Base-by-base conservation (phyloP, 2,113 vertebrate genomes). In the Corynorhinus townsendii region DNA sequence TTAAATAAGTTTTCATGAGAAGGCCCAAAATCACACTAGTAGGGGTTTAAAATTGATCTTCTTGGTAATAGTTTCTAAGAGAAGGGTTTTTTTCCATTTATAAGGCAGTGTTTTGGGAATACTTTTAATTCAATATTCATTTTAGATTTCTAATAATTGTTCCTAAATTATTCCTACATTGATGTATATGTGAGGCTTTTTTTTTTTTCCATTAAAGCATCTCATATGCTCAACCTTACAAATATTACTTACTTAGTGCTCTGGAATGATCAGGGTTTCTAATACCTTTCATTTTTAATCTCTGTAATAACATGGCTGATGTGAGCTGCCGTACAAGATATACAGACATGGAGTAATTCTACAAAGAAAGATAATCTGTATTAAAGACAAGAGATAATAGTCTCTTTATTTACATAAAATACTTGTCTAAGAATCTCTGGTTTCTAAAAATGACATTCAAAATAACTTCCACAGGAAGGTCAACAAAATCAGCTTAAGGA, bases 261-360 rank as follows among this genome's bases (percentile, higher is more conserved):
- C 99, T 99, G 97, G 99, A 99, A 98, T 99, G 99, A 97, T 99
- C 99, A 3, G 99, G 99, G 96, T 99, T 99, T 96, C 99, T 98
- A 97, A 99, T 99, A 91, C 99, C 99, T 98, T 99, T 99, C 99
- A 99, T 99, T 98, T 99, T 99, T 93, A 99, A 98, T 96, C 99
- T 99, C 98, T 99, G 99, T 93, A 99, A 96, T 91, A 99, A 98
- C 98, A 99, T 98, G 1, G 99, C 99, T 10, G 99, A 99, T 0
- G 99, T 99, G 85, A 99, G 98, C 97, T 99, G 99, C 66, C 99
- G 99, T 94, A 99, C 99, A 45, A 99, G 98, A 98, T 99, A 99
- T 73, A 99, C 99, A 81, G 99, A 99, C 98, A 99, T 99, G 43
- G 99, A 99, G 89, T 99, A 99, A 86, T 98, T 99, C 99, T 99